Base-by-base conservation (phyloP, 2,797 vertebrate species). In the Xiphorhynchus erythropygius region DNA sequence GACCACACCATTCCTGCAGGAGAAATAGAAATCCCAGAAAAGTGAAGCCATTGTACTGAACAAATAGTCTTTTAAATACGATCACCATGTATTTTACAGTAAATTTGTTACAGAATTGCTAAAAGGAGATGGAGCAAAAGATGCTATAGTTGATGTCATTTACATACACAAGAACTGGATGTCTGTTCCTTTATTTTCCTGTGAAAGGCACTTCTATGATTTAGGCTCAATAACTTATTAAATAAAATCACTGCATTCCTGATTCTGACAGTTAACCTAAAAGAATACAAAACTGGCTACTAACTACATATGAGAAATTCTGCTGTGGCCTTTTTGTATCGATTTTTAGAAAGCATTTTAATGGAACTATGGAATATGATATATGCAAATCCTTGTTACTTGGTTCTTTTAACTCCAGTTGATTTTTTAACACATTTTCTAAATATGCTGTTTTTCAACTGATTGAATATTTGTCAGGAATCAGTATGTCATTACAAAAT, bases 1-100 rank as follows among this genome's bases (percentile, higher is more conserved):
- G 99, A 99, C 99, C 99, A 99, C 97, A 99, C 99, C 99, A 99
- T 99, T 80, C 99, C 99, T 99, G 84, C 83, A 96, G 93, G 68
- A 42, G 10, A 46, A 49, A 47, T 13, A 64, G 9, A 65, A 46
- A 18, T 24, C 7, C 7, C 62, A 68, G 53, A 27, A 6, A 89
- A 82, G 44, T 81, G 37, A 87, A 62, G 25, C 5, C 28, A 60
- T 62, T 55, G 53, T 33, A 84, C 22, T 33, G 19, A 63, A 70
- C 4, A 56, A 11, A 5, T 35, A 74, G 2, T 42, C 13, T 42
- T 46, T 50, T 60, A 83, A 13, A 64, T 10, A 28, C 7, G 7
- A 76, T 62, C 10, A n/a, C 4, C 11, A 33, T 5, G 5, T 41
- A 47, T 81, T 84, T 71, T 28, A 74, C 39, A 62, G 11, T 46